A percentile compares a stretch with the other conserved stretches of the same genome.
phyloP scores from a whole-genome alignment of 2,113 vertebrate genomes.

The Hirundichthys speculiger region DNA sequence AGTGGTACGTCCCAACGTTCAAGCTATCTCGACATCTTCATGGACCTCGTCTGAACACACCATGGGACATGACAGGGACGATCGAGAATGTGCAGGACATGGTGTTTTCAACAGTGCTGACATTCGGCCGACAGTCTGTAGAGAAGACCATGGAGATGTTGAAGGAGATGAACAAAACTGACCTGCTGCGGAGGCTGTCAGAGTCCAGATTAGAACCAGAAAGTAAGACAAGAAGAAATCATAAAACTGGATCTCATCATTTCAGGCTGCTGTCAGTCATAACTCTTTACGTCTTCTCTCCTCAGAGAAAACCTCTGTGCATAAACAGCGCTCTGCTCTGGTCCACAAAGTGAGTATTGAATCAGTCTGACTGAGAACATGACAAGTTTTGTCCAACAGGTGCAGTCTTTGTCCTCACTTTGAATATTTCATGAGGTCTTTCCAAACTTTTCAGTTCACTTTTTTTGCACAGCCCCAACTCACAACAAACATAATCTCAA shows the following conservation, averaged over 20 bases:
- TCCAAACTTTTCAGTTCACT: no score
- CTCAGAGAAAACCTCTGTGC: background rate
- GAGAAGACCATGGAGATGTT: background rate
- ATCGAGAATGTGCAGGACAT: rapidly evolving
- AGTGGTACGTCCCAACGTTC: rapidly evolving
- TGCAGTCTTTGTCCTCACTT: no score
- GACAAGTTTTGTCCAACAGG: no score
- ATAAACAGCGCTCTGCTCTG: background rate
- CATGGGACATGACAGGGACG: background rate
- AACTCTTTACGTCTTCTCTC: background rate
- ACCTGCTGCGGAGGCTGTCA: constrained; percentile 7
- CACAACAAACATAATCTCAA: no score
- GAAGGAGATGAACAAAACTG: background rate
- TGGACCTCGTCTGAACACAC: rapidly evolving
- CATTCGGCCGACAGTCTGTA: background rate
- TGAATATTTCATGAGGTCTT: no score
- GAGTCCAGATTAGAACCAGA: background rate
- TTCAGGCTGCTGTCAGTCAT: background rate
- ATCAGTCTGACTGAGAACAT: no score
- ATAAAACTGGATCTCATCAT: background rate
- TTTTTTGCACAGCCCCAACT: no score
- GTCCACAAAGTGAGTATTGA: constrained; percentile 14
- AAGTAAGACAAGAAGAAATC: constrained; percentile 2
- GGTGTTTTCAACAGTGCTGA: constrained; percentile 3
- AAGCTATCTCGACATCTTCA: background rate